phyloP scores from a whole-genome alignment of 2,797 vertebrate genomes.

The Chaunax sp. region DNA sequence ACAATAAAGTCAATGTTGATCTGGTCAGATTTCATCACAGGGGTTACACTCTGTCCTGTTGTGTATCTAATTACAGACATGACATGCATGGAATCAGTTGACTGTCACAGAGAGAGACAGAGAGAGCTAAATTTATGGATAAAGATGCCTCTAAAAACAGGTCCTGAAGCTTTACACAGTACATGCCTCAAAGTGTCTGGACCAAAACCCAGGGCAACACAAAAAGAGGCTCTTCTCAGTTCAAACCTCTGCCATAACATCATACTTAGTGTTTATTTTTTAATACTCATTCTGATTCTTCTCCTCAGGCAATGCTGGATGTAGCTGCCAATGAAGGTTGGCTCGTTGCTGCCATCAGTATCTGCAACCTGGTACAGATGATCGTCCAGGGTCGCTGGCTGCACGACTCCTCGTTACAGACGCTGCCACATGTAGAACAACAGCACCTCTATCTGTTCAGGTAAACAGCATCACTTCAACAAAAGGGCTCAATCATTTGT shows the following conservation, averaged over 20 bases:
- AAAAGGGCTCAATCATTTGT: neutral
- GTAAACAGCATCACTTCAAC: constrained; percentile 69
- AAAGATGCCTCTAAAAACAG: too few relatives aligned
- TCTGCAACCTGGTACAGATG: constrained; percentile 95
- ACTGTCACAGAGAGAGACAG: too few relatives aligned
- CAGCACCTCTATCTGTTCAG: constrained; percentile 92
- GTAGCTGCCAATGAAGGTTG: constrained; percentile 94
- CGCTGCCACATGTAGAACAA: constrained; percentile 90
- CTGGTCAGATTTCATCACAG: too few relatives aligned
- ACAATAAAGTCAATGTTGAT: too few relatives aligned
- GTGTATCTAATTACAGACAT: too few relatives aligned
- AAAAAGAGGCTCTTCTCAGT: too few relatives aligned
- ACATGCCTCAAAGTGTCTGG: too few relatives aligned
- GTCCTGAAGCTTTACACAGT: too few relatives aligned
- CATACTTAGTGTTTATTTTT: neutral
- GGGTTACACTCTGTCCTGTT: too few relatives aligned
- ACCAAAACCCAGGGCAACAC: neutral
- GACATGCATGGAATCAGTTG: too few relatives aligned
- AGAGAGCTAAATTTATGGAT: too few relatives aligned
- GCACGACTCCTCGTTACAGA: constrained; percentile 90
- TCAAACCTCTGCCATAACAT: neutral
- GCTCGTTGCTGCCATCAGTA: constrained; percentile 90
- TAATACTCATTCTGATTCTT: constrained; percentile 7
- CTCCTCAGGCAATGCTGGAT: constrained; percentile 93
- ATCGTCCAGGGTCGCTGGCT: constrained; percentile 95